phyloP scores from a whole-genome alignment of 2,797 vertebrate species.

The Eulemur coronatus region DNA sequence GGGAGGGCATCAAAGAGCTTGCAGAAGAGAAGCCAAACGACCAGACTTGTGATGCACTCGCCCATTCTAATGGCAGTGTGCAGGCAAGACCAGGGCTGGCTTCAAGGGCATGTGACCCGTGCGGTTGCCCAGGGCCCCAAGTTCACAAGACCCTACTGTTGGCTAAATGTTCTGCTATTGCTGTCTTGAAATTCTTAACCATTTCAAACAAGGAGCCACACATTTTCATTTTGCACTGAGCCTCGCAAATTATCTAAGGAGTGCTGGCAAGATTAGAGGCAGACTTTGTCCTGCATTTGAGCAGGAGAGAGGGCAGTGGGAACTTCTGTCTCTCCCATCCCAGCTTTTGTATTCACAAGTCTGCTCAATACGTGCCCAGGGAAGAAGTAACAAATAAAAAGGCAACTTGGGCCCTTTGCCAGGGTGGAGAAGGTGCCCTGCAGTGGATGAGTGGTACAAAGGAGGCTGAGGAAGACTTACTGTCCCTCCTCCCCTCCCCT shows the following conservation, averaged over 20 bases:
- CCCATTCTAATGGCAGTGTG: accelerated
- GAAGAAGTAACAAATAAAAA: not conserved
- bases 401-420: not conserved
- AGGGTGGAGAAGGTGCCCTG: not conserved
- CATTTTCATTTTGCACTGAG: not conserved
- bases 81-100: not conserved
- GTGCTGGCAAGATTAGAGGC: not conserved
- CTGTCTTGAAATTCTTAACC: not conserved
- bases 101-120: accelerated
- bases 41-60: too few species aligned
- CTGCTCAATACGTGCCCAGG: not conserved
- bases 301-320: too few species aligned
- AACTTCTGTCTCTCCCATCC: not conserved
- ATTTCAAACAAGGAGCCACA: not conserved
- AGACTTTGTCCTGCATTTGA: not conserved
- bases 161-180: too few species aligned
- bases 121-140: accelerated
- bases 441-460: accelerated
- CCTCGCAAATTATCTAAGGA: not conserved
- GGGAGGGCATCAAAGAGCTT: not conserved
- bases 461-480: not conserved
- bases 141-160: not conserved
- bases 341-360: not conserved
- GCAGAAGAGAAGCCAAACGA: not conserved
- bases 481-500: not conserved